phyloP scores from a whole-genome alignment of 2,888 invertebrate genomes.

The Drosophila mayaguana region DNA sequence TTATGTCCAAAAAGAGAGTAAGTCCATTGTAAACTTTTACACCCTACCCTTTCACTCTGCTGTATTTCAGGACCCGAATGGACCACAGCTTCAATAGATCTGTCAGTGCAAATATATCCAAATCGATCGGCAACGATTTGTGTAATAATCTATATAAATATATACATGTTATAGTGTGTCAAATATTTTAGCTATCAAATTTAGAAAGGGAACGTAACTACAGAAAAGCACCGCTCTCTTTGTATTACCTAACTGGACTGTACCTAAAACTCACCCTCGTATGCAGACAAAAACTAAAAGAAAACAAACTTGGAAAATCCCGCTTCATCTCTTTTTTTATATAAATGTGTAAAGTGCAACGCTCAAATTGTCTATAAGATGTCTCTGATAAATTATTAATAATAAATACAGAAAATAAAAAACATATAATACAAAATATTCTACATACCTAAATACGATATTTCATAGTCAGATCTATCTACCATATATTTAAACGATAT shows the following conservation, averaged over 20 bases:
- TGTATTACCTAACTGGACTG: neutral
- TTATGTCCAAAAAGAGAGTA: neutral
- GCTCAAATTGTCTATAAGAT: slow-evolving; percentile 3
- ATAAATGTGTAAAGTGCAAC: neutral
- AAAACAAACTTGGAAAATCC: neutral
- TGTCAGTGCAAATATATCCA: neutral
- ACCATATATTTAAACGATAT: too few species aligned
- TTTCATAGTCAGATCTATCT: too few species aligned
- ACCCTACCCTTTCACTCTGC: neutral
- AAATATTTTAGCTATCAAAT: slow-evolving; percentile 1
- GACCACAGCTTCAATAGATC: neutral
- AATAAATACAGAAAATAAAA: neutral
- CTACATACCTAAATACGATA: too few species aligned
- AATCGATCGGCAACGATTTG: slow-evolving; percentile 1
- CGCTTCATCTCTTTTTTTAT: neutral
- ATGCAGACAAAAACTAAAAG: neutral
- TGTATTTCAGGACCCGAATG: neutral
- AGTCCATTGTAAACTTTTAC: neutral
- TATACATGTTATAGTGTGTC: neutral
- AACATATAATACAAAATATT: too few species aligned
- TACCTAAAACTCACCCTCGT: neutral
- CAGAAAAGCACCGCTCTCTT: neutral
- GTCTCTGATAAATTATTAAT: neutral
- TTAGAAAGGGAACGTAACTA: neutral
- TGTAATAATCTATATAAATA: neutral